Percentiles rank a stretch among this genome's conserved stretches.
phyloP scores from a whole-genome alignment of 2,113 vertebrate species.

The Clupea harengus region DNA sequence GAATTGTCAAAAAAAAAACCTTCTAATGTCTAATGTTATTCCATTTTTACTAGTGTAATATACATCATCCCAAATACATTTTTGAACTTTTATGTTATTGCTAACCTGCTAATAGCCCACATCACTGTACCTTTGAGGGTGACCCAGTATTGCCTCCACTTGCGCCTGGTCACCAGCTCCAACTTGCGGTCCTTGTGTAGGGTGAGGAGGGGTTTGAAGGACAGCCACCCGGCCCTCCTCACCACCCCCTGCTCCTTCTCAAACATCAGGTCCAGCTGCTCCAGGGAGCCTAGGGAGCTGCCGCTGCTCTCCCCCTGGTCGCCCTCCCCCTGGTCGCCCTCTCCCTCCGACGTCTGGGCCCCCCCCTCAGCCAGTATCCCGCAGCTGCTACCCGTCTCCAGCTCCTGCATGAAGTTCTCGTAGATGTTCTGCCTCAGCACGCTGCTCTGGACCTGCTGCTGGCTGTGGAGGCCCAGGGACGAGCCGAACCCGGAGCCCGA shows the following conservation, averaged over 20 bases:
- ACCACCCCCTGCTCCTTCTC: constrained; percentile 96
- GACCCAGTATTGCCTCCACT: constrained; percentile 97
- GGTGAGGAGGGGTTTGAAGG: constrained; percentile 90
- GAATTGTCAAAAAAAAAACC: no score
- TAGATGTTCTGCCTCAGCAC: constrained; percentile 83
- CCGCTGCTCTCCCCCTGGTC: constrained; percentile 77
- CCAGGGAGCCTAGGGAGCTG: constrained; percentile 87
- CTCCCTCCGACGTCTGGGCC: constrained; percentile 55
- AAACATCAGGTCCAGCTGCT: constrained; percentile 90
- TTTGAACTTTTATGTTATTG: no score
- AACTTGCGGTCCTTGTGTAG: constrained; percentile 94
- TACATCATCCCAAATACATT: no score
- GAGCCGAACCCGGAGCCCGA: constrained; percentile 50
- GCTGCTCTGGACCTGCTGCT: constrained; percentile 63
- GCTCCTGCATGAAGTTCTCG: constrained; percentile 88
- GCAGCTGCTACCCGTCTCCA: constrained; percentile 73
- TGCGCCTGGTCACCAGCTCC: constrained; percentile 86
- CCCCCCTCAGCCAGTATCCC: constrained; percentile 31
- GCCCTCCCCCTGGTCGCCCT: constrained; percentile 55
- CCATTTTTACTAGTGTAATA: no score
- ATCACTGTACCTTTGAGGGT: constrained; percentile 86
- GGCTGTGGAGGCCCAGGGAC: constrained; percentile 39
- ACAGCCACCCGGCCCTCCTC: constrained; percentile 91
- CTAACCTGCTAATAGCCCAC: no score
- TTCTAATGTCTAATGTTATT: no score